Base-by-base conservation (phyloP, 2,888 invertebrate genomes). In the Rhamphomyia laevipes region DNA sequence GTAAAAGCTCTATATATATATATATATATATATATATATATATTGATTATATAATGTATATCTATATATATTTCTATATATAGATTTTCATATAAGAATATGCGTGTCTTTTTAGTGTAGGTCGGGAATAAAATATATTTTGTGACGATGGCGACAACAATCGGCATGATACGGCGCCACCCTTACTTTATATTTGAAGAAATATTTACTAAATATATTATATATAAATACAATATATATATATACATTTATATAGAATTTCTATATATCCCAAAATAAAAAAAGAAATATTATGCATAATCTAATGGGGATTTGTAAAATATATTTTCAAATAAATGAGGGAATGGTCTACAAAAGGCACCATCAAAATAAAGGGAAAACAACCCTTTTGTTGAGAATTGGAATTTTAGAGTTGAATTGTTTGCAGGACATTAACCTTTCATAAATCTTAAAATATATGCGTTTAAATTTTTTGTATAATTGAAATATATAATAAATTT, bases 121-220 rank as follows among this genome's bases (percentile, higher is more conserved):
- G 42, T 42, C 42, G 42, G 42, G 42, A 27, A 17, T 38, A 38
- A 11, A 15, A 40, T 40, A 37, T 37, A n/a, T n/a, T 27, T 5
- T 27, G 23, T 27, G 23, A 27, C 23, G 23, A 27, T 27, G 35
- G n/a, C 13, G n/a, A 35, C 13, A 35, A 35, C 13, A 35, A 35
- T 35, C 42, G 42, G 42, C 42, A 42, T 42, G 42, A 42, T 21
- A 21, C 27, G 42, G 42, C 42, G 42, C 42, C 42, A 42, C 21
- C 42, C 21, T 15, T 23, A 23, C 23, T 17, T 17, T 40, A 35
- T n/a, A 13, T 40, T 35, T n/a, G 2, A n/a, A 35, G n/a, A 35
- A n/a, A 35, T 35, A 35, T 35, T n/a, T n/a, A 35, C 23, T 13
- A 35, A 13, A 13, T 35, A 6, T 35, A 35, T n/a, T 13, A n/a